These are phyloP conservation scores for Eptesicus fuscus DNA, from an alignment of 2,113 vertebrate species.

Conservation along the genomic window DNA sequence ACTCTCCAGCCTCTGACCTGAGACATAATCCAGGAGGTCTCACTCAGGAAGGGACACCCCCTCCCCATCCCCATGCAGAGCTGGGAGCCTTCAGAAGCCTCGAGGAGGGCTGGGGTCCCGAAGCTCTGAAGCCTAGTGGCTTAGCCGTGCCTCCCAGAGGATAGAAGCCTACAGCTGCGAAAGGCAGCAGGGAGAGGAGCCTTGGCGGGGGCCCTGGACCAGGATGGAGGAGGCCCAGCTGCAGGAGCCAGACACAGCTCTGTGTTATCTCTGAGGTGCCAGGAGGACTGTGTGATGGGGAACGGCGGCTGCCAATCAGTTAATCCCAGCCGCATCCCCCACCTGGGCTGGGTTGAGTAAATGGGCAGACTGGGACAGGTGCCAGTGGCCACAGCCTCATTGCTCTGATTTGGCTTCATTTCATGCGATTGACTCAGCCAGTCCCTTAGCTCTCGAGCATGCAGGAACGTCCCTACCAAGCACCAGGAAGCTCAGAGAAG, in stretches of 20 bases:
- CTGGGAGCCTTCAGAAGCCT: not conserved
- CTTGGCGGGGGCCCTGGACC: not conserved
- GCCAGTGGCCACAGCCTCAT: constrained; percentile 36
- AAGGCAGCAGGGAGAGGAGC: not conserved
- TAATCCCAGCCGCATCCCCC: not conserved
- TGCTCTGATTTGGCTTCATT: constrained; percentile 17
- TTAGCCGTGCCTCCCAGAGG: not conserved
- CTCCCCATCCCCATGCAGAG: not conserved
- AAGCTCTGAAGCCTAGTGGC: too few species aligned
- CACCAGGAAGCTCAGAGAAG: not conserved
- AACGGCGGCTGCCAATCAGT: not conserved
- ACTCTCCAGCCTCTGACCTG: not conserved
- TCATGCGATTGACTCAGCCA: not conserved
- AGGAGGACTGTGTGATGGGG: not conserved
- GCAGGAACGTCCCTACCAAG: not conserved
- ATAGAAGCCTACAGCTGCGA: not conserved
- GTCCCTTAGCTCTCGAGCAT: not conserved
- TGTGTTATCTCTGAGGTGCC: constrained; percentile 22
- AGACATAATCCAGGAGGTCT: not conserved
- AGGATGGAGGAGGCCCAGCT: not conserved
- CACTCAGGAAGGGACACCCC: not conserved
- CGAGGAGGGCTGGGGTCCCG: too few species aligned
- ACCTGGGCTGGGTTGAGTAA: constrained; percentile 25
- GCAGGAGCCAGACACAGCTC: not conserved
- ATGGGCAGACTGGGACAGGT: not conserved